Percentiles rank a stretch among this genome's conserved stretches.
Evolutionary conservation across 2,888 invertebrate genomes (phyloP).

Genomic region (Drosophila hamatofila): DNA sequence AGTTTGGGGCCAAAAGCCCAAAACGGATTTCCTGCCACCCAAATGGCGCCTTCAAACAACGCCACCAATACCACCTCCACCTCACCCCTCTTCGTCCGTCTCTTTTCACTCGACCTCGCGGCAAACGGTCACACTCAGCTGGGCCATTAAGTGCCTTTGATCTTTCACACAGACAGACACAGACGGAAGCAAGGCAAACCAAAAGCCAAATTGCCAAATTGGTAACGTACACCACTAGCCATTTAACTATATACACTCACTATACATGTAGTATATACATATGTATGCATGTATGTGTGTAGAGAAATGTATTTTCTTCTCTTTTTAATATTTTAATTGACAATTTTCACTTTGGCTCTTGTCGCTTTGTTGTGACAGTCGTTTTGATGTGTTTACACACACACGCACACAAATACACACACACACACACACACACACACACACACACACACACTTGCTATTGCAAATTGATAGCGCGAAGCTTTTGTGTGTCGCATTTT

Average conservation of each 20-base stretch:
- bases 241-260: conserved; percentile 17
- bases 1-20: conserved; percentile 56
- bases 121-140: conserved; percentile 48
- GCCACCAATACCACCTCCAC: neutral
- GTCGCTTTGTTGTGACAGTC: conserved; percentile 73
- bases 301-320: conserved; percentile 9
- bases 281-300: conserved; percentile 3
- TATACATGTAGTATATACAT: neutral
- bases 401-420: neutral
- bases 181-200: conserved; percentile 15
- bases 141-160: conserved; percentile 77
- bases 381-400: conserved; percentile 73
- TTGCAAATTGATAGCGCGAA: conserved; percentile 46
- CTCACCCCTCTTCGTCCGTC: neutral
- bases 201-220: conserved; percentile 55
- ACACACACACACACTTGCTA: conserved; percentile 16
- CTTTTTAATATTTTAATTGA: conserved; percentile 63
- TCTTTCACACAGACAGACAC: conserved; percentile 61
- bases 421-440: conserved; percentile 12
- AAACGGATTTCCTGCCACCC: conserved; percentile 60
- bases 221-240: conserved; percentile 39
- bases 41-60: conserved; percentile 40
- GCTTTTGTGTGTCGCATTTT: conserved; percentile 28
- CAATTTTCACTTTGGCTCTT: conserved; percentile 71
- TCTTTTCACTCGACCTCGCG: conserved; percentile 2